Base-by-base conservation (phyloP, 2,797 vertebrate species). In the Xyrichtys novacula region DNA sequence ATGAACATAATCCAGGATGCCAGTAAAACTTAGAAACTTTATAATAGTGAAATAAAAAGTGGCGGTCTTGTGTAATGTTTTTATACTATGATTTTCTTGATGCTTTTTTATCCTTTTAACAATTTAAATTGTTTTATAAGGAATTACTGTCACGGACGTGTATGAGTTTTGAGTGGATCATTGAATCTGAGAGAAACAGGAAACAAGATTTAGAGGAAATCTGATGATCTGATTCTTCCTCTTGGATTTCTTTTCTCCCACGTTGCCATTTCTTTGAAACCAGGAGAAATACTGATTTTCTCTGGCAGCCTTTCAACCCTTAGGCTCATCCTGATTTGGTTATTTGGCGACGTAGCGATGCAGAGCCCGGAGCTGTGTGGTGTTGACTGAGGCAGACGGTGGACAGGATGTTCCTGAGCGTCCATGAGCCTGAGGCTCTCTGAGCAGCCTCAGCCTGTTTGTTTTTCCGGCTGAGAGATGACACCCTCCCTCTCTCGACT, bases 391-490 rank as follows among this genome's bases (percentile, higher is more conserved):
- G 63, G 74, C 72, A 44, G 74, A 65, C 60, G 58, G 39, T 76
- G 85, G 75, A 92, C 90, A 87, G 74, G 67, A 84, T 91, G 92
- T 93, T 87, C 89, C 78, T 39, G 72, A 65, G 47, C 31, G 9
- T 54, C 80, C 73, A 23, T 28, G 17, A 64, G 65, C 78, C 71
- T 54, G 15, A 4, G 63, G 40, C 77, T 58, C 55, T 64, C 31
- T 56, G 69, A 3, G 0, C 4, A 3, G 42, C 66, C 64, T 9
- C 59, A 5, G 26, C 68, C 48, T 93, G 89, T 94, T 95, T 94
- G 90, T 92, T 93, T 94, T 93, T 91, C 91, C 85, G 64, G 64
- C 71, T 85, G 71, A 71, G 73, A 82, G 83, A 71, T 54, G 54
- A 76, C 67, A 53, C 62, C 55, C 19, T 1, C 57, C 40, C 16